Percentiles rank a stretch among this genome's conserved stretches.
Evolutionary conservation across 2,797 vertebrate genomes (phyloP).

Genomic region (Adrianichthys oophorus): DNA sequence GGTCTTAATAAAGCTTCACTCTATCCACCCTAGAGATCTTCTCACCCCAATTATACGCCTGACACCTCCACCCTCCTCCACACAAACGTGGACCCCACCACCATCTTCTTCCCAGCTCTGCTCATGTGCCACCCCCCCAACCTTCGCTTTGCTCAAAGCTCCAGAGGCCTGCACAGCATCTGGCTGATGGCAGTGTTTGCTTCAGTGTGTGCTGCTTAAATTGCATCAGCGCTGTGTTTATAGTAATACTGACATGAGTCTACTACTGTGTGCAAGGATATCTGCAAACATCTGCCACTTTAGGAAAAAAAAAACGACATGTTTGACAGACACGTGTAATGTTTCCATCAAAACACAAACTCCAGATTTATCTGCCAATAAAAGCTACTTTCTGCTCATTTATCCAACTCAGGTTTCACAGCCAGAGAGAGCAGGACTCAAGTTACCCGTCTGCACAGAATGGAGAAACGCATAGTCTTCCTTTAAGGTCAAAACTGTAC

Average conservation of each 20-base stretch:
- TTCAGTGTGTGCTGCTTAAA: conserved; percentile 27
- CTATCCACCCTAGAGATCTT: conserved; percentile 71
- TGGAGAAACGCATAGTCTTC: no score
- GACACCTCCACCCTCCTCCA: conserved; percentile 65
- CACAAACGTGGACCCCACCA: conserved; percentile 23
- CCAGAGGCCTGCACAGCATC: conserved; percentile 26
- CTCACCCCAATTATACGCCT: conserved; percentile 80
- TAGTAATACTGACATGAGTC: conserved; percentile 12
- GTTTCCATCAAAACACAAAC: not conserved
- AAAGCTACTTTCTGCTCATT: no score
- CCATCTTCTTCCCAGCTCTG: conserved; percentile 41
- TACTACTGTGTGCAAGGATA: conserved; percentile 1
- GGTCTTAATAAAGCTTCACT: conserved; percentile 76
- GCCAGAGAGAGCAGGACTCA: no score
- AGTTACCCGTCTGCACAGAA: no score
- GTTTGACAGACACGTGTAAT: no score
- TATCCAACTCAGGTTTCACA: no score
- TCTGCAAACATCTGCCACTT: conserved; percentile 2
- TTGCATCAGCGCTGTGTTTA: conserved; percentile 10
- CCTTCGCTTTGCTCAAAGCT: conserved; percentile 36
- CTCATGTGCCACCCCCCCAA: conserved; percentile 32
- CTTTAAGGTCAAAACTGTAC: no score
- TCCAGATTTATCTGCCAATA: not conserved
- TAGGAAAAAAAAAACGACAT: not conserved
- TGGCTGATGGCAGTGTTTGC: conserved; percentile 33